Evolutionary conservation across 2,888 invertebrate genomes (phyloP).

Genomic region (Brassicogethes aeneus): DNA sequence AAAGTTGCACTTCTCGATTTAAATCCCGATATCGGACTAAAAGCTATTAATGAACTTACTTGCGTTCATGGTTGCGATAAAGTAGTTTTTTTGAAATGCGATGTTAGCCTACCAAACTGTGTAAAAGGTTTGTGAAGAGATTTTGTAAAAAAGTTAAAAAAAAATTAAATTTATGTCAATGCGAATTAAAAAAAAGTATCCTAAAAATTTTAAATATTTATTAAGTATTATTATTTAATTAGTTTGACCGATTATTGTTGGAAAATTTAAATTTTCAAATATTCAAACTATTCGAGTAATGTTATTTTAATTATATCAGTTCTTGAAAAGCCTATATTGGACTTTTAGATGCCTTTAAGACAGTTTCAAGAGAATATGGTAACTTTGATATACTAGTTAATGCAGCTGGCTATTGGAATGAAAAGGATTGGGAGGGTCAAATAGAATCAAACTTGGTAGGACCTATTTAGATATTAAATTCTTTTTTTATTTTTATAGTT

Average conservation of each 20-base stretch:
- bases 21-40: neutral
- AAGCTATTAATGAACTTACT: neutral
- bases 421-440: constrained; percentile 32
- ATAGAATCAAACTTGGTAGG: constrained; percentile 35
- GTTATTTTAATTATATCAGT: too few relatives aligned
- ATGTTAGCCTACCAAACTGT: constrained; percentile 2
- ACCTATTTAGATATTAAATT: neutral
- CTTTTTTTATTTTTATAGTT: too few relatives aligned
- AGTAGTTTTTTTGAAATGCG: neutral
- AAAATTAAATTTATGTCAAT: too few relatives aligned
- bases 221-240: too few relatives aligned
- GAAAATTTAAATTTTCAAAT: too few relatives aligned
- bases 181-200: too few relatives aligned
- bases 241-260: too few relatives aligned
- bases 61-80: neutral
- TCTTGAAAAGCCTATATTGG: too few relatives aligned
- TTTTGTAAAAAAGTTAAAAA: too few relatives aligned
- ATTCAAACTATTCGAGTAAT: too few relatives aligned
- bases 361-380: constrained; percentile 16
- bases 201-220: too few relatives aligned
- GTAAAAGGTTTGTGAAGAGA: too few relatives aligned
- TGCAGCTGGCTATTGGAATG: constrained; percentile 31
- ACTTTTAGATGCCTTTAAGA: constrained; percentile 26
- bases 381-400: constrained; percentile 30
- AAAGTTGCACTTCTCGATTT: neutral